Evolutionary conservation across 92 coral and sea anemone genomes (phyloP).

Genomic region (Palythoa heliodiscus): DNA sequence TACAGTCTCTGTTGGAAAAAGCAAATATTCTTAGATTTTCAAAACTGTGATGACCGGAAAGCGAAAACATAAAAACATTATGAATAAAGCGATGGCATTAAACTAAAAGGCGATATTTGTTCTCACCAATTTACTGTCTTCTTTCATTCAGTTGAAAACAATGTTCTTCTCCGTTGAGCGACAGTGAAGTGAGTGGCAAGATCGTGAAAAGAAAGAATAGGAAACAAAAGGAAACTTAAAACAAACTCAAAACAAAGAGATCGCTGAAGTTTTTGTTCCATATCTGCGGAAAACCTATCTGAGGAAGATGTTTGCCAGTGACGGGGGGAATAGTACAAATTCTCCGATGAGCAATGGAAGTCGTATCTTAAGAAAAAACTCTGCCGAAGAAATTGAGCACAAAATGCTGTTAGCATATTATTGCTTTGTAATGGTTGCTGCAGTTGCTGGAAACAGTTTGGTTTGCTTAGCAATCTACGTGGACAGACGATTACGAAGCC

Average conservation of each 20-base stretch:
- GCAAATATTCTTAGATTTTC: background rate
- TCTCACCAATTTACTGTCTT: background rate
- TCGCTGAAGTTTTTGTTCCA: background rate
- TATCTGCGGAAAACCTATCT: background rate
- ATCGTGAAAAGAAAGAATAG: background rate
- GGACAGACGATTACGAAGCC: constrained; percentile 84
- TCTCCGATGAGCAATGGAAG: background rate
- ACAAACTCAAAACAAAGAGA: background rate
- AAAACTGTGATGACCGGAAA: background rate
- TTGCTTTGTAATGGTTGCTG: constrained; percentile 64
- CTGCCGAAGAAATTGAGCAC: constrained; percentile 1
- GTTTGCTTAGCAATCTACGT: constrained; percentile 83
- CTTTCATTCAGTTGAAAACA: background rate
- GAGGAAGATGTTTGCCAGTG: background rate
- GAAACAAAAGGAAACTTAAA: background rate
- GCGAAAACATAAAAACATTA: background rate
- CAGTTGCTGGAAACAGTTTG: constrained; percentile 83
- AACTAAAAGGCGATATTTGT: background rate
- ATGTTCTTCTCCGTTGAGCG: background rate
- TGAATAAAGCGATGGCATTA: background rate
- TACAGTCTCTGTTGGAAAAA: background rate
- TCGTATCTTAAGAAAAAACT: background rate
- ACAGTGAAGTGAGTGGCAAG: background rate
- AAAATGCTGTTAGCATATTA: constrained; percentile 61
- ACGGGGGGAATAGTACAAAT: background rate